Evolutionary conservation across 2,888 invertebrate species (phyloP).

Genomic region (Tuberolachnus salignus): DNA sequence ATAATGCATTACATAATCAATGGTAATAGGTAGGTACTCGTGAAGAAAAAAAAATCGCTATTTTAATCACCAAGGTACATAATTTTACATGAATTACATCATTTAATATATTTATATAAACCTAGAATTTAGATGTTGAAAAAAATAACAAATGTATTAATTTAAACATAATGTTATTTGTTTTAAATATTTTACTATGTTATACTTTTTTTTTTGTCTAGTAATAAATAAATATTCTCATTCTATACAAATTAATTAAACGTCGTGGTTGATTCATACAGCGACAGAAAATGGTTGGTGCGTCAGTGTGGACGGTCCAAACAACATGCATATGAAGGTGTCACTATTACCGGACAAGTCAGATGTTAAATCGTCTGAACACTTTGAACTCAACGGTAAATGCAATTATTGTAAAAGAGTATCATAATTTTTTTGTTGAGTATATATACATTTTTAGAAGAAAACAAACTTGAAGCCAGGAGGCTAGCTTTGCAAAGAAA

Average conservation of each 20-base stretch:
- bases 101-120: too few relatives aligned
- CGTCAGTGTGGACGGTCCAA: conserved; percentile 49
- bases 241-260: conserved; percentile 7
- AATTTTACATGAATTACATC: too few relatives aligned
- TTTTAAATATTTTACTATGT: background rate
- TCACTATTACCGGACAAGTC: conserved; percentile 42
- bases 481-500: conserved; percentile 24
- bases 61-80: too few relatives aligned
- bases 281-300: conserved; percentile 38
- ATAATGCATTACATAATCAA: too few relatives aligned
- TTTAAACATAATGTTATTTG: too few relatives aligned
- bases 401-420: background rate
- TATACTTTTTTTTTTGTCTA: background rate
- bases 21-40: too few relatives aligned
- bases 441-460: conserved; percentile 34
- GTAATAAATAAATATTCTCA: conserved; percentile 5
- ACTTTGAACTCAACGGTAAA: conserved; percentile 24
- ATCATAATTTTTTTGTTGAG: conserved; percentile 25
- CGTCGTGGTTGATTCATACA: conserved; percentile 6
- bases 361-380: conserved; percentile 12
- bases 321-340: conserved; percentile 50
- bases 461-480: conserved; percentile 27
- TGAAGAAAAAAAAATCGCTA: too few relatives aligned
- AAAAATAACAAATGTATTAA: too few relatives aligned
- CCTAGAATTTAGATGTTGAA: too few relatives aligned